phyloP scores from a whole-genome alignment of 2,113 vertebrate genomes.

The Cepphus grylle region DNA sequence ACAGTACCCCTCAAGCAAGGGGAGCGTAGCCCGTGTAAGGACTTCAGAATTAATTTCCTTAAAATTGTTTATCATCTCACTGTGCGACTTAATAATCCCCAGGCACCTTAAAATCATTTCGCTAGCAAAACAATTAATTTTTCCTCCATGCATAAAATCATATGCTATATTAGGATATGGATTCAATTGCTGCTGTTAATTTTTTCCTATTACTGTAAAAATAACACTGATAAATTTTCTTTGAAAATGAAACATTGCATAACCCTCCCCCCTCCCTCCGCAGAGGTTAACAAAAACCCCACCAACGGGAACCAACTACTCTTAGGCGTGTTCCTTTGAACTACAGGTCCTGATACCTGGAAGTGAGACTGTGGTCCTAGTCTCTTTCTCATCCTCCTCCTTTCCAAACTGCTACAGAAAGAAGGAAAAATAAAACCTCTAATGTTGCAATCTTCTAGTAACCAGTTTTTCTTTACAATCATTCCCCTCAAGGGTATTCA shows the following conservation, averaged over 20 bases:
- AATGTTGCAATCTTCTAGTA: background rate
- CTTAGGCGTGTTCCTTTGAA: background rate
- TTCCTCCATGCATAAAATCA: constrained; percentile 22
- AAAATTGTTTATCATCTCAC: constrained; percentile 38
- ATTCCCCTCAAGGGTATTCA: background rate
- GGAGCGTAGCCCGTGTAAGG: background rate
- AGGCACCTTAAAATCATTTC: constrained; percentile 30
- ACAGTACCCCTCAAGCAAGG: background rate
- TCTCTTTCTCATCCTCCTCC: background rate
- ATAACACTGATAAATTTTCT: background rate
- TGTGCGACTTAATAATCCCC: constrained; percentile 2
- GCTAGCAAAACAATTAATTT: constrained; percentile 40
- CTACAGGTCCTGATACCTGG: background rate
- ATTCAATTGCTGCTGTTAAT: background rate
- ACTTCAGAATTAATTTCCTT: constrained; percentile 40
- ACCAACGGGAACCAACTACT: background rate
- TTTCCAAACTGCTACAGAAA: background rate
- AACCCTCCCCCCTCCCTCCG: no score
- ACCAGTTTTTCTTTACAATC: background rate
- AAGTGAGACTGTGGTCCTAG: background rate
- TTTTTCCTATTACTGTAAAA: background rate
- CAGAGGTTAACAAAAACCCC: background rate
- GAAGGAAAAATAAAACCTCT: background rate
- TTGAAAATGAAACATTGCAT: background rate
- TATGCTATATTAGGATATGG: background rate